phyloP scores from a whole-genome alignment of 2,113 vertebrate species.

The Daboia siamensis region DNA sequence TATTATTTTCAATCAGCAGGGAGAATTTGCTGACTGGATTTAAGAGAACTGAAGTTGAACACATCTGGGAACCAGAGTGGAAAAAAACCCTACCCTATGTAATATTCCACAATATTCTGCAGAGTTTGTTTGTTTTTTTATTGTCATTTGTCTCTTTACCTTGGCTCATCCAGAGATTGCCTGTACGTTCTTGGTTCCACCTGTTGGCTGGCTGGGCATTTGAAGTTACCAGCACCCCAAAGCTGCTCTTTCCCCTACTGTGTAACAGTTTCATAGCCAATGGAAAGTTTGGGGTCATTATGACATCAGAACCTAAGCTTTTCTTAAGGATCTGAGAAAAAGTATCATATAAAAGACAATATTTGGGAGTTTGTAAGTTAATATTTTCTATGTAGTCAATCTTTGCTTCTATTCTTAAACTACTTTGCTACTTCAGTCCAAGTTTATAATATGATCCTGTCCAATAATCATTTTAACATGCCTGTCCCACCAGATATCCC shows the following conservation, averaged over 20 bases:
- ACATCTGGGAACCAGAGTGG: not conserved
- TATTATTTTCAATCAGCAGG: not conserved
- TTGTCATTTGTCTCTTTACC: not conserved
- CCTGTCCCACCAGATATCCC: not conserved
- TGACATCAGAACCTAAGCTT: conserved; percentile 25
- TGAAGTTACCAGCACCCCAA: conserved; percentile 9
- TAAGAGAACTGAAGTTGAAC: not conserved
- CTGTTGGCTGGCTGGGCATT: conserved; percentile 15
- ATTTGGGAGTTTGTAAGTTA: not conserved
- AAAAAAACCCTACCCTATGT: not conserved
- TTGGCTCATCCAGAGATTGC: conserved; percentile 17
- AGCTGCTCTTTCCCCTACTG: not conserved
- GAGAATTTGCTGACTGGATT: not conserved
- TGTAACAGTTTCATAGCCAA: conserved; percentile 13
- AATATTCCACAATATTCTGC: not conserved
- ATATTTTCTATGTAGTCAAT: not conserved
- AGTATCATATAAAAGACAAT: not conserved
- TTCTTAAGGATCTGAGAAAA: conserved; percentile 2
- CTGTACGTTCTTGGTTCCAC: conserved; percentile 12
- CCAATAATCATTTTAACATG: not conserved
- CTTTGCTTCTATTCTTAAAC: not conserved
- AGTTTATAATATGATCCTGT: not conserved
- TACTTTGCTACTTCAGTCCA: not conserved
- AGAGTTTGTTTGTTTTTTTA: not conserved
- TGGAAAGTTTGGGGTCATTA: conserved; percentile 7